Percentiles rank a stretch among this genome's conserved stretches.
Conservation (phyloP, 2,797 vertebrate species). For the Cirrhinus mrigala region DNA sequence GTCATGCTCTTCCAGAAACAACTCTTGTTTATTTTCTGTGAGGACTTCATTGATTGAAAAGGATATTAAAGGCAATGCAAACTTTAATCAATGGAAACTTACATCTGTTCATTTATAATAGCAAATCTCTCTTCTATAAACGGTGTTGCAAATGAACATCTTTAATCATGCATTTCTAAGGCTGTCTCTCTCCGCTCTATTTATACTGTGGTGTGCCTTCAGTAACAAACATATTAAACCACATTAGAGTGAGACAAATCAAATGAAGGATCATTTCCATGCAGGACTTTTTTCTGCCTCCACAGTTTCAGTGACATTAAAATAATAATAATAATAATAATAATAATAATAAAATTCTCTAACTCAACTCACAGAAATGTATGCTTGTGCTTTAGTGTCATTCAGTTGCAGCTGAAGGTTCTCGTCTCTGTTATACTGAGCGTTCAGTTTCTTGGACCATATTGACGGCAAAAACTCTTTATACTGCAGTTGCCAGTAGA, state of each 20-base stretch:
- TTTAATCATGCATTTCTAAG: background rate
- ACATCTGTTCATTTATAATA: background rate
- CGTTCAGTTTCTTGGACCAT: constrained; percentile 94
- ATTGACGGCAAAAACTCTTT: constrained; percentile 81
- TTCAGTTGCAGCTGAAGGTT: constrained; percentile 84
- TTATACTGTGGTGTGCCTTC: background rate
- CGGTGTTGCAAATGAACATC: background rate
- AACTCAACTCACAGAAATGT: constrained; percentile 87
- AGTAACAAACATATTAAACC: constrained; percentile 9
- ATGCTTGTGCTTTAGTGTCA: constrained; percentile 85
- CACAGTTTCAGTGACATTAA: background rate
- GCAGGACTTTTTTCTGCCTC: constrained; percentile 20
- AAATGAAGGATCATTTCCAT: background rate
- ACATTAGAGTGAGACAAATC: background rate
- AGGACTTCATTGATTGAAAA: background rate
- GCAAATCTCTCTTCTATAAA: background rate
- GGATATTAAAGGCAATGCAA: background rate
- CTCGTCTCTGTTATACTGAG: constrained; percentile 85
- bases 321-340: too few species aligned
- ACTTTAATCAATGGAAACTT: background rate
- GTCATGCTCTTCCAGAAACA: background rate
- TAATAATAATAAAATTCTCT: too few species aligned
- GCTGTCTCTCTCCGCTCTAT: background rate
- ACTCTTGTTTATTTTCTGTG: background rate
- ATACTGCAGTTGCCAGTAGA: constrained; percentile 83